phyloP scores from a whole-genome alignment of 2,888 invertebrate species.

The Abscondita cerata region DNA sequence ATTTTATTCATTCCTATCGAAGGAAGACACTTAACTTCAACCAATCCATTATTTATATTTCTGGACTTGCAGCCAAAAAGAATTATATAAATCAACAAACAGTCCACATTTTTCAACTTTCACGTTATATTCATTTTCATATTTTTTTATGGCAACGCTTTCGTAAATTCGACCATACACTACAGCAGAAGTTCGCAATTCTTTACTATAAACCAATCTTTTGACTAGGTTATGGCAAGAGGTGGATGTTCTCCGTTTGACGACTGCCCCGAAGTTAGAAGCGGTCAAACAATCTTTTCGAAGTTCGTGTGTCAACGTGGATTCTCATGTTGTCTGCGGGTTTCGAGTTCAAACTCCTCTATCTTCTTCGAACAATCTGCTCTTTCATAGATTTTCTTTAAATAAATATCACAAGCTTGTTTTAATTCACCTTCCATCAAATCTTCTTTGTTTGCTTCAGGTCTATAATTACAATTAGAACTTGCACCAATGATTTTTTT shows the following conservation, averaged over 20 bases:
- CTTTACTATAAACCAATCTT: background rate
- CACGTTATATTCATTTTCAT: too few species aligned
- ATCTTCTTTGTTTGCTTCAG: conserved; percentile 4
- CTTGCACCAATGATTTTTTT: background rate
- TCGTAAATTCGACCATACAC: conserved; percentile 4
- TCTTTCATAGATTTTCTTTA: conserved; percentile 1
- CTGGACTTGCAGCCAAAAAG: background rate
- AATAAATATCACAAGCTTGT: conserved; percentile 1
- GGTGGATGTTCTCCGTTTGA: conserved; percentile 2
- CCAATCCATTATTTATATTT: background rate
- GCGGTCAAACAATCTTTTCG: conserved; percentile 1
- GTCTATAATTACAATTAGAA: background rate
- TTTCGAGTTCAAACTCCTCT: background rate
- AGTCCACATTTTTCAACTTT: background rate
- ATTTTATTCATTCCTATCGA: background rate
- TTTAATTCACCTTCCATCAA: background rate
- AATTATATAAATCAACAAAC: background rate
- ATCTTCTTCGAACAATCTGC: conserved; percentile 2
- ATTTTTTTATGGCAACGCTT: conserved; percentile 1
- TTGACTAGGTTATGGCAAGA: background rate
- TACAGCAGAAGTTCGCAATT: conserved; percentile 1
- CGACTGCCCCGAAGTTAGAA: background rate
- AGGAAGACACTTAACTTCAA: background rate
- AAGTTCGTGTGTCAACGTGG: conserved; percentile 1
- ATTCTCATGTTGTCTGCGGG: conserved; percentile 2